phyloP scores from a whole-genome alignment of 37 sponge, comb jelly and placozoan genomes.

The Lycopodina hypogea region DNA sequence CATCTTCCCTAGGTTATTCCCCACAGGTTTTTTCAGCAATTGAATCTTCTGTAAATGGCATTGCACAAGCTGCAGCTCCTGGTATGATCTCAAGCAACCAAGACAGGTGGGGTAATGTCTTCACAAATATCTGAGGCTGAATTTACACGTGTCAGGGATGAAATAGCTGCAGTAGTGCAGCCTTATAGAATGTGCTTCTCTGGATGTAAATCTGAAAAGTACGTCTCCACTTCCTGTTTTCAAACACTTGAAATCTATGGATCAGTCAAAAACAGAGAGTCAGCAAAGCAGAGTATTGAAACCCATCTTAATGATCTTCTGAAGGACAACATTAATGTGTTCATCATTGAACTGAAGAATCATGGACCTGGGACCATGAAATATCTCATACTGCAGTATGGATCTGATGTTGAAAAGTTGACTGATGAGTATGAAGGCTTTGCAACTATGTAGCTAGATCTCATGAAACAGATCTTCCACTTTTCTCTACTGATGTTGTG shows the following conservation, averaged over 20 bases:
- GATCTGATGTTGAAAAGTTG: slow-evolving; percentile 18
- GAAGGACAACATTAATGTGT: neutral
- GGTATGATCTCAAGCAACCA: neutral
- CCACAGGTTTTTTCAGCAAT: slow-evolving; percentile 1
- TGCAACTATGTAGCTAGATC: slow-evolving; percentile 15
- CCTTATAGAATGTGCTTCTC: slow-evolving; percentile 9
- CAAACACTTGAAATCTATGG: slow-evolving; percentile 51
- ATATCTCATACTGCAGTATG: slow-evolving; percentile 45
- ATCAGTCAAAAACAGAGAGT: slow-evolving; percentile 1
- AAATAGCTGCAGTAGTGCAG: slow-evolving; percentile 1
- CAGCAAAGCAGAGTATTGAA: slow-evolving; percentile 21
- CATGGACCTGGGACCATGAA: slow-evolving; percentile 61
- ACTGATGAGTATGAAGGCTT: slow-evolving; percentile 21
- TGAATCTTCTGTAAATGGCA: neutral
- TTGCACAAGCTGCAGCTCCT: neutral
- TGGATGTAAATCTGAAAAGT: slow-evolving; percentile 13
- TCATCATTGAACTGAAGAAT: slow-evolving; percentile 24
- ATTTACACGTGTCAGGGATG: neutral
- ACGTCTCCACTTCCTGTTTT: neutral
- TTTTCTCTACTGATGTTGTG: slow-evolving; percentile 27
- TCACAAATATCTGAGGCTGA: neutral
- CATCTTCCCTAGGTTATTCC: neutral
- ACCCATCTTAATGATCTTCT: neutral
- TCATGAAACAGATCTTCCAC: slow-evolving; percentile 31
- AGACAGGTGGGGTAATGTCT: slow-evolving; percentile 13